These are phyloP conservation scores for Malurus leucopterus DNA, from an alignment of 2,797 vertebrate species.

Conservation along the genomic window DNA sequence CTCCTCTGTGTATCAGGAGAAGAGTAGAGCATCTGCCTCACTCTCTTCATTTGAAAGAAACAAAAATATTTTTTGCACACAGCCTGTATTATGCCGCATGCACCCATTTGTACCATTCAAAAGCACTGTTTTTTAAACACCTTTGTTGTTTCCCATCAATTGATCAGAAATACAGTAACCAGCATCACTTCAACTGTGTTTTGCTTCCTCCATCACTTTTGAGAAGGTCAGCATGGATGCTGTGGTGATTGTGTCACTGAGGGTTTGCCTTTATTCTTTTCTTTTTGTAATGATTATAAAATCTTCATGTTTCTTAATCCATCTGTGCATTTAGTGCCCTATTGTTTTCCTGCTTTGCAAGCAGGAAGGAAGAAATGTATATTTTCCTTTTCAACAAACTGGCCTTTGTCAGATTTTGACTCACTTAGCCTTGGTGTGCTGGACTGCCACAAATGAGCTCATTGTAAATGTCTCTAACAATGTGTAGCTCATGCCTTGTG, in stretches of 20 bases:
- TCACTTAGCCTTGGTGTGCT: neutral
- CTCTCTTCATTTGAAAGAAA: neutral
- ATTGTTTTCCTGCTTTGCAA: neutral
- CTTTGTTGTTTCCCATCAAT: neutral
- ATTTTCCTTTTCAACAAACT: constrained; percentile 13
- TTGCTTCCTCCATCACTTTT: neutral
- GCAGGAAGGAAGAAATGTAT: neutral
- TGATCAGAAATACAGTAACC: neutral
- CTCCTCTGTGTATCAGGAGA: neutral
- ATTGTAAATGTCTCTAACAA: neutral
- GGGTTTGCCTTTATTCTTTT: neutral
- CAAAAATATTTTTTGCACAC: neutral
- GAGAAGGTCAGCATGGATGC: neutral
- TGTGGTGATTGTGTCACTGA: neutral
- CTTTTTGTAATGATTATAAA: neutral
- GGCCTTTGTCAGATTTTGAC: neutral
- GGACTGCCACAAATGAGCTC: neutral
- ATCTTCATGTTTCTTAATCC: neutral
- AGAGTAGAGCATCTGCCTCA: neutral
- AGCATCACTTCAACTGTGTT: neutral
- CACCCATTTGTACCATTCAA: neutral
- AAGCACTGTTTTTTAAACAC: neutral
- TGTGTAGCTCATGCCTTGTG: neutral
- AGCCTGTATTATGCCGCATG: neutral
- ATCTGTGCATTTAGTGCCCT: neutral